phyloP scores from a whole-genome alignment of 2,797 vertebrate species.

The Microctenopoma stevenorrisi region DNA sequence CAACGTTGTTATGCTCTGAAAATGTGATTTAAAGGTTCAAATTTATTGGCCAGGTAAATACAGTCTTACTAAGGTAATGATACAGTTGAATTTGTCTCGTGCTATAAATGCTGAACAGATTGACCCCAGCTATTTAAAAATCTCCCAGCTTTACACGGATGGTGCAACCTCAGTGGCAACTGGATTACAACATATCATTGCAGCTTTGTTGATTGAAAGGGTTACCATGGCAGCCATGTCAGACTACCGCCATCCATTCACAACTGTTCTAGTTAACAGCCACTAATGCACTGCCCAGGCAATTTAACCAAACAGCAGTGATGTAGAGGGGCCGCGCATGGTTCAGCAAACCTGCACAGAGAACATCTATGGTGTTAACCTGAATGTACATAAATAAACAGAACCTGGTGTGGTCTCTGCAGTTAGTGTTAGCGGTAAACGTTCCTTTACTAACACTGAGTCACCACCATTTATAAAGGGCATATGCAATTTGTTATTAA shows the following conservation, averaged over 20 bases:
- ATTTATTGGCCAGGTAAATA: background rate
- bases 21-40: too few relatives aligned
- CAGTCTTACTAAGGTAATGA: background rate
- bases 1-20: too few relatives aligned
- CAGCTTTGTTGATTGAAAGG: slow-evolving; percentile 44
- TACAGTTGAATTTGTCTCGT: background rate
- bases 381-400: slow-evolving; percentile 25
- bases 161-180: slow-evolving; percentile 29
- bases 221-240: slow-evolving; percentile 42
- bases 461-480: slow-evolving; percentile 37
- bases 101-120: slow-evolving; percentile 14
- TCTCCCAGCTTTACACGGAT: slow-evolving; percentile 23
- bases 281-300: slow-evolving; percentile 26
- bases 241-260: slow-evolving; percentile 41
- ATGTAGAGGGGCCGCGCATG: slow-evolving; percentile 17
- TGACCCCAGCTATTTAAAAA: slow-evolving; percentile 10
- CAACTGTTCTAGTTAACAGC: slow-evolving; percentile 22
- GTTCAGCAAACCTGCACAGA: slow-evolving; percentile 1
- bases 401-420: slow-evolving; percentile 9
- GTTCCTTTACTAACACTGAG: slow-evolving; percentile 38
- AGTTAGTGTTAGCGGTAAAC: slow-evolving; percentile 15
- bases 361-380: too few relatives aligned
- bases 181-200: slow-evolving; percentile 52
- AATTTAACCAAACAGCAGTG: slow-evolving; percentile 20
- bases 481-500: slow-evolving; percentile 25